A percentile compares a stretch with the other conserved stretches of the same genome.
Evolutionary conservation across 2,797 vertebrate genomes (phyloP).

Genomic region (Eutrigla gurnardus): DNA sequence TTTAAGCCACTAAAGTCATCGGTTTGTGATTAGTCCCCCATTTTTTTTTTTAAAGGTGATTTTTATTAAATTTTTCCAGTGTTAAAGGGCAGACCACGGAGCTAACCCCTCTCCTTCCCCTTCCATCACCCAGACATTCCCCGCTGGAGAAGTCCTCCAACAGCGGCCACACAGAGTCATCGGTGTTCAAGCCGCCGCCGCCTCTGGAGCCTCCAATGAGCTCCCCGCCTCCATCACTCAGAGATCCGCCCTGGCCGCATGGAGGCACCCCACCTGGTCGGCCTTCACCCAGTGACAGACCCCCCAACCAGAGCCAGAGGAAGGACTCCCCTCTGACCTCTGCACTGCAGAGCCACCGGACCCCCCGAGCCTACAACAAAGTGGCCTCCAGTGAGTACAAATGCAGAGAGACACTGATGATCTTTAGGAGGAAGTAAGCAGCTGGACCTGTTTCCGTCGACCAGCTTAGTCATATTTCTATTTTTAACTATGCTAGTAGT

Average conservation of each 20-base stretch:
- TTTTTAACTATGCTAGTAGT: no score
- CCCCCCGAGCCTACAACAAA: slow-evolving; percentile 90
- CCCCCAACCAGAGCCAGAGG: slow-evolving; percentile 72
- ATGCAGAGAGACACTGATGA: no score
- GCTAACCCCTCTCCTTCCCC: not conserved
- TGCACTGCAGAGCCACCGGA: slow-evolving; percentile 58
- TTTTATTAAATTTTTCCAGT: not conserved
- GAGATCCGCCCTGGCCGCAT: slow-evolving; percentile 86
- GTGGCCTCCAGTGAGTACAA: slow-evolving; percentile 89
- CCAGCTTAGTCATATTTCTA: no score
- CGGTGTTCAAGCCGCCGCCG: slow-evolving; percentile 86
- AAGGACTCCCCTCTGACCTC: slow-evolving; percentile 70
- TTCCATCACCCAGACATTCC: slow-evolving; percentile 83
- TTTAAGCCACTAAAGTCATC: not conserved
- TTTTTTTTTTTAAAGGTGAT: no score
- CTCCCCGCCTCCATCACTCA: slow-evolving; percentile 76
- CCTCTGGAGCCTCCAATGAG: slow-evolving; percentile 79
- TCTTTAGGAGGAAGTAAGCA: no score
- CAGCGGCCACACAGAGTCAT: slow-evolving; percentile 86
- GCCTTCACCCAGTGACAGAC: slow-evolving; percentile 71
- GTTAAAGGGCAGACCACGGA: not conserved
- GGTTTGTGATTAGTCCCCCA: no score
- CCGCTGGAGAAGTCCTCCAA: slow-evolving; percentile 89
- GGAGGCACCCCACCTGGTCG: slow-evolving; percentile 83
- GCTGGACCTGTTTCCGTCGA: no score